Percentiles rank a stretch among this genome's conserved stretches.
These are phyloP conservation scores for Ascaphus truei DNA, from an alignment of 2,113 vertebrate genomes.

Conservation along the genomic window DNA sequence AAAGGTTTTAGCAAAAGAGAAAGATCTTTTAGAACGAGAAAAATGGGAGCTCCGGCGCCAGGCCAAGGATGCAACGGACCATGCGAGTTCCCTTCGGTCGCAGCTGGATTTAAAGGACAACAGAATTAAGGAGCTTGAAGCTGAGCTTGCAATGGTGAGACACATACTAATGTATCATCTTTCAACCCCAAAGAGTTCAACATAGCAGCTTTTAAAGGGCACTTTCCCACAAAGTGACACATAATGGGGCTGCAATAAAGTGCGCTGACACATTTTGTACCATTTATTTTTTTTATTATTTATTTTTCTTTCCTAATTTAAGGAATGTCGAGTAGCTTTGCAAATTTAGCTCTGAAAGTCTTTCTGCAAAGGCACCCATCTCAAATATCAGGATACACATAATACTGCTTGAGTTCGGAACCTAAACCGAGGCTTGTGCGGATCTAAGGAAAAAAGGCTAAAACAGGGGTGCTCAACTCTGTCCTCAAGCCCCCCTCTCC, in stretches of 20 bases:
- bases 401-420: too few relatives aligned
- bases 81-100: slow-evolving; percentile 80
- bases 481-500: too few relatives aligned
- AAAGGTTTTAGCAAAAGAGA: slow-evolving; percentile 91
- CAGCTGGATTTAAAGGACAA: slow-evolving; percentile 97
- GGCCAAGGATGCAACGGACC: slow-evolving; percentile 94
- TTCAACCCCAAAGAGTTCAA: neutral
- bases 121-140: slow-evolving; percentile 97
- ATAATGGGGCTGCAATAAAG: neutral
- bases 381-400: too few relatives aligned
- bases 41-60: slow-evolving; percentile 96
- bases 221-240: neutral
- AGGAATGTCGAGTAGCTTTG: neutral
- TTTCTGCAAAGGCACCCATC: neutral
- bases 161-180: neutral
- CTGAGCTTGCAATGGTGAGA: slow-evolving; percentile 95
- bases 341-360: neutral
- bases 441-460: too few relatives aligned
- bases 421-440: too few relatives aligned
- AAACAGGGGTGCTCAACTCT: too few relatives aligned
- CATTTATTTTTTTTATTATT: too few relatives aligned
- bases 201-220: neutral
- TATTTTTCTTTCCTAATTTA: too few relatives aligned
- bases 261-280: neutral
- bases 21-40: slow-evolving; percentile 90